Percentiles rank a stretch among this genome's conserved stretches.
These are phyloP conservation scores for Pollenia amentaria DNA, from an alignment of 2,888 invertebrate genomes.

Conservation along the genomic window DNA sequence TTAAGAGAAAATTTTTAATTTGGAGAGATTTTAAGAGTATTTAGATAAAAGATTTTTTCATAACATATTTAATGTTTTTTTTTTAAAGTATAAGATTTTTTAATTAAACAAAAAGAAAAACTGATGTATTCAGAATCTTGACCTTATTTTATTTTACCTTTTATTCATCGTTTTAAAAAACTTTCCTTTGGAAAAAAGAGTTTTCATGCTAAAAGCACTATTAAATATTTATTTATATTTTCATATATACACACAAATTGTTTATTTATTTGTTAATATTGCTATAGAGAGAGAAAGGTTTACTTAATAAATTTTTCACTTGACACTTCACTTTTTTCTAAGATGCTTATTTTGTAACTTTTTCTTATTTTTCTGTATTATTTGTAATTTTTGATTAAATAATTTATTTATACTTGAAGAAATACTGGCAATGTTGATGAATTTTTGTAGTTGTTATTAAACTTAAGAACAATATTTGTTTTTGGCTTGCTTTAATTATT, in stretches of 20 bases:
- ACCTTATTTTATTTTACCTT: slow-evolving; percentile 63
- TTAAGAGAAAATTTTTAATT: not conserved
- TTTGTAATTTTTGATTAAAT: not conserved
- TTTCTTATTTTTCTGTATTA: not conserved
- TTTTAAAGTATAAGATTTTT: not conserved
- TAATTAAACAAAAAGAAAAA: not conserved
- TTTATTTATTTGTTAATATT: not conserved
- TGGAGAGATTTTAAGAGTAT: slow-evolving; percentile 46
- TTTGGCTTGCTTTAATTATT: not conserved
- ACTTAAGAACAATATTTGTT: slow-evolving; percentile 2
- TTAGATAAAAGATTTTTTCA: not conserved
- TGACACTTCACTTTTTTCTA: too few relatives aligned
- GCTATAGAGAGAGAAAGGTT: not conserved
- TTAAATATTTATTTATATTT: slow-evolving; percentile 2
- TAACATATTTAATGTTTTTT: slow-evolving; percentile 7
- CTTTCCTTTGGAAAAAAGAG: not conserved
- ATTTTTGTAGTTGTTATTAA: not conserved
- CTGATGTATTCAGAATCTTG: slow-evolving; percentile 51
- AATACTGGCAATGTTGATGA: slow-evolving; percentile 36
- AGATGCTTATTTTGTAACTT: not conserved
- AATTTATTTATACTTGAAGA: not conserved
- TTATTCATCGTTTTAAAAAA: not conserved
- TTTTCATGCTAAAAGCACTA: not conserved
- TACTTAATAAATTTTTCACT: too few relatives aligned
- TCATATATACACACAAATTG: not conserved